These are phyloP conservation scores for Loriculus beryllinus DNA, from an alignment of 2,797 vertebrate species.

Conservation along the genomic window DNA sequence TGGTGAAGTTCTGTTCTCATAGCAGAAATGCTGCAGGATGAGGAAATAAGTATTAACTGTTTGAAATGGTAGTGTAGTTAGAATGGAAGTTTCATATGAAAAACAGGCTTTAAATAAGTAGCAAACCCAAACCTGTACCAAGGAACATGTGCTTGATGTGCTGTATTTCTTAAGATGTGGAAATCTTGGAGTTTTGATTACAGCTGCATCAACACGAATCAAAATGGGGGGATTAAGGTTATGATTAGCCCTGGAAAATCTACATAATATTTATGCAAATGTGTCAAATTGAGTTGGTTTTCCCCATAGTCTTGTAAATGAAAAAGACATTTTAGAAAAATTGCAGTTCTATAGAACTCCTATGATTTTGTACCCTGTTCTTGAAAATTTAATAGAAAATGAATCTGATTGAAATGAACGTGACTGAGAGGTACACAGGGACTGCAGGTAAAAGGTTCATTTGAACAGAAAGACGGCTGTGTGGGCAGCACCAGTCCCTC, in stretches of 20 bases:
- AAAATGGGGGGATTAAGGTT: not conserved
- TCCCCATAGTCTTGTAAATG: constrained; percentile 47
- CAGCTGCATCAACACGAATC: constrained; percentile 45
- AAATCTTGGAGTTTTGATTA: constrained; percentile 62
- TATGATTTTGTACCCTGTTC: constrained; percentile 59
- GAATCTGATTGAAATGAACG: constrained; percentile 54
- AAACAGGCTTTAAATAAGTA: not conserved
- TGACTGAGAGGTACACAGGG: constrained; percentile 41
- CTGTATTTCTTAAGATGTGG: not conserved
- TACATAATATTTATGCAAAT: constrained; percentile 69
- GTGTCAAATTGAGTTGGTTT: constrained; percentile 62
- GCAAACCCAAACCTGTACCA: not conserved
- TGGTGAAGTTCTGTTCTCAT: not conserved
- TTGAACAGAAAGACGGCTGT: constrained; percentile 34
- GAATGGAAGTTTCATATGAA: not conserved
- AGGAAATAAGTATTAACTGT: not conserved
- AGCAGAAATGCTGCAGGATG: not conserved
- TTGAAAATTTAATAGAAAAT: constrained; percentile 66
- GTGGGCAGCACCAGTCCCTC: constrained; percentile 37
- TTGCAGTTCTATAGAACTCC: constrained; percentile 38
- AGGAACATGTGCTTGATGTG: not conserved
- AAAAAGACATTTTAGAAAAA: constrained; percentile 68
- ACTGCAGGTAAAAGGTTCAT: constrained; percentile 49
- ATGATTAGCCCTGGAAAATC: constrained; percentile 55
- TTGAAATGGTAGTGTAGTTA: not conserved